Conservation (phyloP, 2,797 vertebrate genomes). For the Rhinophrynus dorsalis region DNA sequence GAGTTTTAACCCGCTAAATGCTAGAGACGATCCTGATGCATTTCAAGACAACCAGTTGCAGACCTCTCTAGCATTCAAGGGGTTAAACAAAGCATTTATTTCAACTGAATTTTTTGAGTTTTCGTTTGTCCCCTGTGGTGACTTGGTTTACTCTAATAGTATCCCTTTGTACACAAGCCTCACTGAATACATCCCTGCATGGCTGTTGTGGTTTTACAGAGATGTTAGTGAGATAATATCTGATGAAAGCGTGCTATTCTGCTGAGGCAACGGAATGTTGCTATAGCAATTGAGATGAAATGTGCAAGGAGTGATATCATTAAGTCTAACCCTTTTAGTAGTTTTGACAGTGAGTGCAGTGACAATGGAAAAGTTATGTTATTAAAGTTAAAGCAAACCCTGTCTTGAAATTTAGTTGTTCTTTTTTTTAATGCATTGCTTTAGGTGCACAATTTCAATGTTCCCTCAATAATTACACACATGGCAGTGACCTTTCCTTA, state of each 20-base stretch:
- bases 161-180: constrained; percentile 59
- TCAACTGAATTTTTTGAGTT: too few relatives aligned
- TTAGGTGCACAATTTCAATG: constrained; percentile 69
- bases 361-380: constrained; percentile 75
- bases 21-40: too few relatives aligned
- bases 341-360: constrained; percentile 76
- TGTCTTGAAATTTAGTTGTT: constrained; percentile 69
- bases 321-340: constrained; percentile 85
- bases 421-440: constrained; percentile 64
- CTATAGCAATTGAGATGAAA: constrained; percentile 89
- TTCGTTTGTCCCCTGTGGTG: too few relatives aligned
- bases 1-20: too few relatives aligned
- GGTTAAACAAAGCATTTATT: too few relatives aligned
- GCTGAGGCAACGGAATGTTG: constrained; percentile 82
- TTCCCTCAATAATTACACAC: constrained; percentile 71
- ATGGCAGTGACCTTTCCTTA: constrained; percentile 69
- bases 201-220: constrained; percentile 58
- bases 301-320: constrained; percentile 85
- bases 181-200: constrained; percentile 57
- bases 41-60: too few relatives aligned
- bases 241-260: constrained; percentile 75
- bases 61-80: too few relatives aligned
- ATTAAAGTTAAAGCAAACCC: constrained; percentile 78
- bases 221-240: constrained; percentile 72
- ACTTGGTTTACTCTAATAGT: too few relatives aligned